Conservation (phyloP, 2,888 invertebrate genomes). For the Antheraea yamamai region DNA sequence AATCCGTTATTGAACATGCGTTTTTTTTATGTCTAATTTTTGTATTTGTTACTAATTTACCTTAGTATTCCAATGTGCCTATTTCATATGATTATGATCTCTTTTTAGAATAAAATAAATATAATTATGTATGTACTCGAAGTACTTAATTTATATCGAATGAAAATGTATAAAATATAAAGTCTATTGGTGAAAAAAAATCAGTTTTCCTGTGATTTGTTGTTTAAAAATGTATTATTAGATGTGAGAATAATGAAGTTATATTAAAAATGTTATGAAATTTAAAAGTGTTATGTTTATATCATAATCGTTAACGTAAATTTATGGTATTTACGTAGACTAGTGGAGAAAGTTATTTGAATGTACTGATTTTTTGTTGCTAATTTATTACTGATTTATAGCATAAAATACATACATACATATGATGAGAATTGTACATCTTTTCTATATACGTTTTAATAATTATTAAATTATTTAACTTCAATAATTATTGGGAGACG, state of each 20-base stretch:
- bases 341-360: neutral
- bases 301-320: neutral
- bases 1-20: neutral
- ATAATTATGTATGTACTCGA: constrained; percentile 19
- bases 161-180: neutral
- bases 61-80: constrained; percentile 36
- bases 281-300: neutral
- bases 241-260: neutral
- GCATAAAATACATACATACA: too few relatives aligned
- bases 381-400: too few relatives aligned
- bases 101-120: constrained; percentile 5
- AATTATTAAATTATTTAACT: too few relatives aligned
- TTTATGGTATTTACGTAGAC: neutral
- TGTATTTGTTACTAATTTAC: constrained; percentile 28
- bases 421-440: too few relatives aligned
- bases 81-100: constrained; percentile 19
- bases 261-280: neutral
- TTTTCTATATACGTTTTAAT: too few relatives aligned
- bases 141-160: constrained; percentile 18
- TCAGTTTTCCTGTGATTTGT: neutral
- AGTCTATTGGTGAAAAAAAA: neutral
- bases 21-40: constrained; percentile 13
- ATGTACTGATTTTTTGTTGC: neutral
- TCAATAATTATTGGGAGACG: too few relatives aligned
- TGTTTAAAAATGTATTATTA: neutral